phyloP scores from a whole-genome alignment of 2,113 vertebrate species.

The Fulmarus glacialis region DNA sequence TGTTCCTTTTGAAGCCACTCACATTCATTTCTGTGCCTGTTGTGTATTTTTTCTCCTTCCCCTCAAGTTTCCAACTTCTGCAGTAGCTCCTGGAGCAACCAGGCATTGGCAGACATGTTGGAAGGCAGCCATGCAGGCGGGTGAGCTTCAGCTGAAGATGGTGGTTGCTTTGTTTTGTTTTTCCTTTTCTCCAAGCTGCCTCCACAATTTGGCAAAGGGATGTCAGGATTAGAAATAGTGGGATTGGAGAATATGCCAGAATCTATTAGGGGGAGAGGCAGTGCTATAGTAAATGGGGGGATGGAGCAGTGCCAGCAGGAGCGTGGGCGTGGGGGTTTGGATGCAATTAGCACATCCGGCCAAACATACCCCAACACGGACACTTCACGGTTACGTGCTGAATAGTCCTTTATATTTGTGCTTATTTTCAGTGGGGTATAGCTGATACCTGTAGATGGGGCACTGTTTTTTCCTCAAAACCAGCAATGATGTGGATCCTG shows the following conservation, averaged over 20 bases:
- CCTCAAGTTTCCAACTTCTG: not conserved
- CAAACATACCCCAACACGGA: not conserved
- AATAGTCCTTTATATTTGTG: not conserved
- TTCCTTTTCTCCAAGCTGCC: constrained; percentile 3
- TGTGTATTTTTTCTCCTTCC: constrained; percentile 24
- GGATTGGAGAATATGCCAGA: not conserved
- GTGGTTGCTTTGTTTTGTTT: constrained; percentile 44
- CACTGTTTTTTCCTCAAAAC: not conserved
- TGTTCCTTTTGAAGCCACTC: constrained; percentile 33
- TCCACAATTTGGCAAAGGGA: constrained; percentile 9
- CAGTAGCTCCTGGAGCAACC: not conserved
- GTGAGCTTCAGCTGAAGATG: constrained; percentile 30
- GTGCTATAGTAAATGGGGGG: not conserved
- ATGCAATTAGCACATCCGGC: not conserved
- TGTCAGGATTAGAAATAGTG: not conserved
- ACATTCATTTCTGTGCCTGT: not conserved
- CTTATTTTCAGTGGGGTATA: not conserved
- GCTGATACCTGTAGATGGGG: not conserved
- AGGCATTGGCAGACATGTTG: not conserved
- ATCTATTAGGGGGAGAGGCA: not conserved
- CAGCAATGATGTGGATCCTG: not conserved
- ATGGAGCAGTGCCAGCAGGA: not conserved
- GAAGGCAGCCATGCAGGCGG: constrained; percentile 7
- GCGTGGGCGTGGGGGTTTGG: not conserved
- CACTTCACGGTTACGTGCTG: not conserved